Base-by-base conservation (phyloP, 2,113 vertebrate species). In the Rhizomys pruinosus region DNA sequence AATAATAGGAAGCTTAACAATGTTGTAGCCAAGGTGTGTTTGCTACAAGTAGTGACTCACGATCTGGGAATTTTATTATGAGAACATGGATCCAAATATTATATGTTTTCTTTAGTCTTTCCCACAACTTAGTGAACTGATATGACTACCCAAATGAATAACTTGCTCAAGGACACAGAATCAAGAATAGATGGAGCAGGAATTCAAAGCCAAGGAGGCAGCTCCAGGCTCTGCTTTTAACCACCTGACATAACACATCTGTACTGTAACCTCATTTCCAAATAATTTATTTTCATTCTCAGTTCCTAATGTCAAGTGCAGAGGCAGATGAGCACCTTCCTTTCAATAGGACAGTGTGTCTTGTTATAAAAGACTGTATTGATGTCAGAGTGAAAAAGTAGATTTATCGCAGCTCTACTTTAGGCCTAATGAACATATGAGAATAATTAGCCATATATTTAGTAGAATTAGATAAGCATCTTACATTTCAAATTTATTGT, bases 101-200 rank as follows among this genome's bases (percentile, higher is more conserved):
- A 64, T 66, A 76, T 84, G 57, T 74, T 90, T n/a, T 27, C 25
- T 63, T 87, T 71, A 55, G 5, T 20, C 55, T 29, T 87, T 59
- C 13, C 34, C 71, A 22, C 7, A 66, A 37, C 1, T 52, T 3
- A 68, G 13, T 88, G 42, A 92, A 64, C 29, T 76, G 8, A 42
- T 44, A 74, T 3, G 52, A 32, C 47, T 63, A 66, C 69, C 8
- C 3, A 74, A 34, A n/a, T 72, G 11, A 89, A 23, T 63, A 81
- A 52, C 34, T 90, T 92, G 19, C 34, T 85, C 15, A 90, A 77
- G 42, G 2, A 44, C 27, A 44, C 4, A 39, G 10, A 61, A 16
- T 16, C 92, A 27, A 55, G 52, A 96, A 92, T 72, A 90, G 47
- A 73, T 29, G 19, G 4, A 84, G 23, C 12, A 88, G 68, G 69